Evolutionary conservation across 1,140 invertebrate species (phyloP).

Genomic region (Pentalonia nigronervosa): DNA sequence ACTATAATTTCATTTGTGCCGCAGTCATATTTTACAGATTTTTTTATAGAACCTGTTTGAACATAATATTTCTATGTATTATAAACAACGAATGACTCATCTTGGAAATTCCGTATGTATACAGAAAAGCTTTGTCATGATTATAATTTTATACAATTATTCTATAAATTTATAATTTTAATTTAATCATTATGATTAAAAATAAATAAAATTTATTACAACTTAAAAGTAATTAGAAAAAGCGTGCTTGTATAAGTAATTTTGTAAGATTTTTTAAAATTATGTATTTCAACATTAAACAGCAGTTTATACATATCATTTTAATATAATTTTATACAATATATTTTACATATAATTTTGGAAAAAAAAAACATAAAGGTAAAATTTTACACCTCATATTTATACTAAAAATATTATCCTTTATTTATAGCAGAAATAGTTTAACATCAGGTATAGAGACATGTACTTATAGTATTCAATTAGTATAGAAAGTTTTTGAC

Average conservation of each 20-base stretch:
- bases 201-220: neutral
- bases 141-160: conserved; percentile 1
- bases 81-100: neutral
- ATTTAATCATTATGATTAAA: neutral
- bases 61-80: neutral
- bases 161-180: neutral
- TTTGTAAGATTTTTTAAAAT: neutral
- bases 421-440: neutral
- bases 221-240: neutral
- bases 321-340: no score
- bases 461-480: neutral
- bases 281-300: neutral
- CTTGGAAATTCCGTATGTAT: neutral
- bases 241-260: neutral
- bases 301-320: no score
- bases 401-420: neutral
- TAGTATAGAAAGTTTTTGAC: neutral
- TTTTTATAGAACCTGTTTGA: neutral
- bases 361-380: neutral
- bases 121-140: neutral
- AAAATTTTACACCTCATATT: no score
- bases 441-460: neutral
- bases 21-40: neutral
- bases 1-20: neutral
- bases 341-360: neutral